Base-by-base conservation (phyloP, 2,113 vertebrate genomes). In the Cisticola juncidis region DNA sequence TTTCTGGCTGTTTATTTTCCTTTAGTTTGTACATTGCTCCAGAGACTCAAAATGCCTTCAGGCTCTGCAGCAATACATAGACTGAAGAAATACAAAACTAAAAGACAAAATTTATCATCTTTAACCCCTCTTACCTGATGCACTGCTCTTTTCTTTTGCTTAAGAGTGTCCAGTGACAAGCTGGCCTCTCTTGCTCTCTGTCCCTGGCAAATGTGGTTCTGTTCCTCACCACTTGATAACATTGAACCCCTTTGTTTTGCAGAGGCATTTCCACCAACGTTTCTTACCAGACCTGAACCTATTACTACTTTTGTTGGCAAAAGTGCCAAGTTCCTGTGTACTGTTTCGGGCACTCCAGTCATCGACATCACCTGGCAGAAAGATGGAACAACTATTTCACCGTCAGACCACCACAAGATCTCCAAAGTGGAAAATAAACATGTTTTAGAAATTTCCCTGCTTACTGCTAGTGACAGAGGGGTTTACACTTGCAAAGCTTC, bases 341-440 rank as follows among this genome's bases (percentile, higher is more conserved):
- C 98, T 44, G 98, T 99, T 94, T 98, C 98, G 97, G 99, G 99
- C 71, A 99, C 99, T 62, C 98, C 98, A 1, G 98, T 99, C 93
- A 99, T 99, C 71, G 99, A 99, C 21, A 86, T 99, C 84, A 97
- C 98, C 95, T 99, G 99, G 99, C 99, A 99, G 96, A 99, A 99
- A 97, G 99, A 99, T 92, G 99, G 98, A 65, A 94, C 98, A 45
- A 97, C 98, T 25, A 97, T 99, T 92, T 98, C 98, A 54, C 96
- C 98, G 45, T 98, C 98, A 14, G 98, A 98, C 36, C 98, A 97
- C 94, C 96, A 96, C 97, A 98, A 97, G 93, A 98, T 99, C 83
- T 98, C 98, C 87, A 97, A 98, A 92, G 98, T 98, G 88, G 99
- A 99, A 95, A 99, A 99, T 96, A 99, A 99, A 72, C 98, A 99